Percentiles rank a stretch among this genome's conserved stretches.
Evolutionary conservation across 1,140 invertebrate species (phyloP).

Genomic region (Calosoma granatense): DNA sequence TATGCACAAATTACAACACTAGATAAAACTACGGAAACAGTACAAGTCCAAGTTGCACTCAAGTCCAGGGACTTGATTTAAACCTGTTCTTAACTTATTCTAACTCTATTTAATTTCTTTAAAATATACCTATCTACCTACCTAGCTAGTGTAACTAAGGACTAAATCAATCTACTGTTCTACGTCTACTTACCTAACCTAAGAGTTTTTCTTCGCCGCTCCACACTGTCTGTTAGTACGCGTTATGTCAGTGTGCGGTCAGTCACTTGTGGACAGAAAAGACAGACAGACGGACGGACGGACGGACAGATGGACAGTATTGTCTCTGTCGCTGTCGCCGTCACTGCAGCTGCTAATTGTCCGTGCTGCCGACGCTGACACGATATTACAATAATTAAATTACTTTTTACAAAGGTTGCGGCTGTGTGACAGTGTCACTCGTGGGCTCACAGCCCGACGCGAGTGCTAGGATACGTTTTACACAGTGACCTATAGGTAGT

Average conservation of each 20-base stretch:
- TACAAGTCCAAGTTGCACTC: background rate
- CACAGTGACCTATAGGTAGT: conserved; percentile 8
- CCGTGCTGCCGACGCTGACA: too few relatives aligned
- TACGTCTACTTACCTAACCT: conserved; percentile 2
- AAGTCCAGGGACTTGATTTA: background rate
- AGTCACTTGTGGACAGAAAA: too few relatives aligned
- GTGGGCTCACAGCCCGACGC: background rate
- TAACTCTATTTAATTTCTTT: conserved; percentile 4
- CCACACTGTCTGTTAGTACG: background rate
- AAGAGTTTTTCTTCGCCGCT: background rate
- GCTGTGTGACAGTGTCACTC: background rate
- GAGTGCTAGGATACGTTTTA: background rate
- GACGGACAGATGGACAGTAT: too few relatives aligned
- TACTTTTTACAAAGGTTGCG: conserved; percentile 5
- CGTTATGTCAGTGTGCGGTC: background rate
- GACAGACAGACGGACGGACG: too few relatives aligned
- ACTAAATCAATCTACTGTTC: conserved; percentile 2
- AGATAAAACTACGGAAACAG: conserved; percentile 5
- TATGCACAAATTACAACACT: background rate
- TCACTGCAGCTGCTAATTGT: too few relatives aligned
- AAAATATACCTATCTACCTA: conserved; percentile 9
- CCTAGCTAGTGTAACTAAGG: conserved; percentile 2
- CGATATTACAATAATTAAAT: background rate
- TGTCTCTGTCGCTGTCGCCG: too few relatives aligned
- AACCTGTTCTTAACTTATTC: background rate